phyloP scores from a whole-genome alignment of 2,797 vertebrate species.

The Hippocampus kuda region DNA sequence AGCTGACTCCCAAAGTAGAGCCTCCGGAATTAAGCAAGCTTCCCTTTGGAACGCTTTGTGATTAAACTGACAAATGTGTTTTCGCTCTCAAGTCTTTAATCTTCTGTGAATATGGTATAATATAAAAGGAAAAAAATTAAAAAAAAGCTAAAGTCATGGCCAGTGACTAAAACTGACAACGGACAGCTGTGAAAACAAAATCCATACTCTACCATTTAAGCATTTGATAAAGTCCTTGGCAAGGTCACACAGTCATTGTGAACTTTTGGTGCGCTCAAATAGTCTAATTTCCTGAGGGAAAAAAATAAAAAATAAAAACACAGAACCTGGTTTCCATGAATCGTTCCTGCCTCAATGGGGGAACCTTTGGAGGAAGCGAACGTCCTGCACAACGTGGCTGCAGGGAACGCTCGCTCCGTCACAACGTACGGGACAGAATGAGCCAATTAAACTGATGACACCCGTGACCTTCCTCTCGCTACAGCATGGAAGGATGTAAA shows the following conservation, averaged over 20 bases:
- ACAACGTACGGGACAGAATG: constrained; percentile 42
- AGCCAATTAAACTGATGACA: constrained; percentile 52
- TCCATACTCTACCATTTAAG: constrained; percentile 16
- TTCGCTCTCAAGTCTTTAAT: neutral
- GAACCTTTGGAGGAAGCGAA: constrained; percentile 38
- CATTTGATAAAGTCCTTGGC: constrained; percentile 19
- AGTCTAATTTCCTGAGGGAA: constrained; percentile 41
- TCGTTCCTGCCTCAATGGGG: constrained; percentile 44
- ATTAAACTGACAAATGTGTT: neutral
- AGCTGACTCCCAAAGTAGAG: neutral
- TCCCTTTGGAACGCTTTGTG: neutral
- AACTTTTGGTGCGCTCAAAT: constrained; percentile 14
- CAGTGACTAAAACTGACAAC: constrained; percentile 12
- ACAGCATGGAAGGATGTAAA: constrained; percentile 38
- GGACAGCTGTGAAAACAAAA: constrained; percentile 12
- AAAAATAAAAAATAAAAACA: neutral
- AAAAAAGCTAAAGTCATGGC: constrained; percentile 10
- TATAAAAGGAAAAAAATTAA: neutral
- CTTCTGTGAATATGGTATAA: neutral
- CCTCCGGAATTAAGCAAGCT: neutral
- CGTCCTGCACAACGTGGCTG: constrained; percentile 37
- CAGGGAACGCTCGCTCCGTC: constrained; percentile 52
- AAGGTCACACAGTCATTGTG: constrained; percentile 20
- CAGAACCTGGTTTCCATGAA: constrained; percentile 48
- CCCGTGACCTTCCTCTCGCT: constrained; percentile 33